Percentiles rank a stretch among this genome's conserved stretches.
These are phyloP conservation scores for Allygus modestus DNA, from an alignment of 2,888 invertebrate genomes.

Conservation along the genomic window DNA sequence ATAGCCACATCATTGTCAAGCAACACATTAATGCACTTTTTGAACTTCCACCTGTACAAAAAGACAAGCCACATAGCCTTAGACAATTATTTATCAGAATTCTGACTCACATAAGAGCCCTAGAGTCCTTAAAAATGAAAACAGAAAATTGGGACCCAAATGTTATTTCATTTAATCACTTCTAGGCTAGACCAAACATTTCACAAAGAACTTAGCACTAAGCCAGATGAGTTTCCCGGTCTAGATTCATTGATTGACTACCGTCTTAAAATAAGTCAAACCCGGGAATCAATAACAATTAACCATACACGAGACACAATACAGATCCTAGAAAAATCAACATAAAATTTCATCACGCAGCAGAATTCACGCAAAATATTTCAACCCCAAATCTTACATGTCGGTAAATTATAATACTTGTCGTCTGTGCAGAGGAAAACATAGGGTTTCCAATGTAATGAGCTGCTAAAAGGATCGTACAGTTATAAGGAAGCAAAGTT, in stretches of 20 bases:
- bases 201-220: no score
- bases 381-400: not conserved
- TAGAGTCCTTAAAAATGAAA: slow-evolving; percentile 4
- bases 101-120: no score
- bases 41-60: slow-evolving; percentile 1
- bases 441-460: not conserved
- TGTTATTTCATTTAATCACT: no score
- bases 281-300: not conserved
- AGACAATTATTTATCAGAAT: no score
- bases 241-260: no score
- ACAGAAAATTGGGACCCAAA: slow-evolving; percentile 22
- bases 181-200: not conserved
- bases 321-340: no score
- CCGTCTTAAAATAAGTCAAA: no score
- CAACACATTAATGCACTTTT: slow-evolving; percentile 44
- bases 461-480: not conserved
- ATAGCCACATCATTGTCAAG: not conserved
- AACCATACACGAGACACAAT: not conserved
- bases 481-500: not conserved
- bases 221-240: no score
- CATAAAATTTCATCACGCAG: not conserved
- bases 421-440: not conserved
- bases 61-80: not conserved
- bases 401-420: not conserved
- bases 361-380: not conserved